Conservation (phyloP, 2,797 vertebrate species). For the Rhynchotus rufescens region DNA sequence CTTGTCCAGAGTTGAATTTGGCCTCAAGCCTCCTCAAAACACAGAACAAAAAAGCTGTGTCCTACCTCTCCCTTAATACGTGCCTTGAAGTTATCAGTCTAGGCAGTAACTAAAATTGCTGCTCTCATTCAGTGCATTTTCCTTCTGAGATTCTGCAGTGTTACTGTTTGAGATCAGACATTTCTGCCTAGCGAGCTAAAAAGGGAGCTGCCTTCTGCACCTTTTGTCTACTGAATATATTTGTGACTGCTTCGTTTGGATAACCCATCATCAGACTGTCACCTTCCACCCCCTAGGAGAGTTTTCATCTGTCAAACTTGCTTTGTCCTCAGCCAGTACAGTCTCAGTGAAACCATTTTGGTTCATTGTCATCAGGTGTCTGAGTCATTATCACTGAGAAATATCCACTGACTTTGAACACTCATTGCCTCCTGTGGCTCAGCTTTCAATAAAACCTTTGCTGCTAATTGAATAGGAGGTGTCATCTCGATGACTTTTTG, state of each 20-base stretch:
- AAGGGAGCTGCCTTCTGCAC: neutral
- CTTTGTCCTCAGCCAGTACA: neutral
- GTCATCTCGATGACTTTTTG: neutral
- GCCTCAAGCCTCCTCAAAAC: neutral
- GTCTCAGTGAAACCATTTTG: neutral
- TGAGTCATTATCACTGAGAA: neutral
- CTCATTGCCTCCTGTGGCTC: neutral
- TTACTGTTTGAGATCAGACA: neutral
- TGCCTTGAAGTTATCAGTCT: neutral
- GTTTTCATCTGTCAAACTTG: neutral
- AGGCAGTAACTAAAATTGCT: neutral
- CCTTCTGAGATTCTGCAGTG: neutral
- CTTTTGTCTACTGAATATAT: neutral
- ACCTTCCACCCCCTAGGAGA: neutral
- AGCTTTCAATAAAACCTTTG: neutral
- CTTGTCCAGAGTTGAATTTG: neutral
- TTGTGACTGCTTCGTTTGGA: neutral
- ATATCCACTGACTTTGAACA: neutral
- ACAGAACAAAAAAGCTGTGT: neutral
- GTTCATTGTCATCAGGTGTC: neutral
- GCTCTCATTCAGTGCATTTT: neutral
- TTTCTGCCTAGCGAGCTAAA: neutral
- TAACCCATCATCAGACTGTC: neutral
- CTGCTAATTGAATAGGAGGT: neutral
- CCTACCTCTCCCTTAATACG: fast-evolving